Evolutionary conservation across 2,113 vertebrate genomes (phyloP).

Genomic region (Urocolius indicus): DNA sequence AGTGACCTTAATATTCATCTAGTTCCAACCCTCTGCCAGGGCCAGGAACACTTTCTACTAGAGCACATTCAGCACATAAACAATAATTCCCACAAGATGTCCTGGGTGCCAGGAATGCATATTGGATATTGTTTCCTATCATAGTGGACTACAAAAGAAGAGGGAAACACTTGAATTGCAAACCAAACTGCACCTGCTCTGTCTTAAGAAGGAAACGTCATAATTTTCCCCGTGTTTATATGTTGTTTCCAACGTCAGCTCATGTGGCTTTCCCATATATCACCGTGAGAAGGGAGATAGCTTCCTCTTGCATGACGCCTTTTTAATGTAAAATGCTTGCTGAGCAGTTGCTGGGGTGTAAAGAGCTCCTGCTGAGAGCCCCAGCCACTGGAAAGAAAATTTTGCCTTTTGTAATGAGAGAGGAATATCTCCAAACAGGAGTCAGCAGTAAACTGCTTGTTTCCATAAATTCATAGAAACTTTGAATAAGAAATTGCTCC

Average conservation of each 20-base stretch:
- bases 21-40: too few species aligned
- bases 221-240: not conserved
- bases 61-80: not conserved
- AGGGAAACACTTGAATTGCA: not conserved
- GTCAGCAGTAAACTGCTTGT: not conserved
- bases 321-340: not conserved
- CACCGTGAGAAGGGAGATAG: not conserved
- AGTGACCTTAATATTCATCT: too few species aligned
- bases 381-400: not conserved
- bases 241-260: not conserved
- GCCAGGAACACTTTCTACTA: too few species aligned
- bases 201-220: not conserved
- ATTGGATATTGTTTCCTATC: rapidly evolving
- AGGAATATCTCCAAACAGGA: not conserved
- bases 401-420: not conserved
- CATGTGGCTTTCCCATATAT: not conserved
- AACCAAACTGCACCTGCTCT: not conserved
- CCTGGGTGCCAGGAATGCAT: rapidly evolving
- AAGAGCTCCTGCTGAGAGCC: not conserved
- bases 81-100: rapidly evolving
- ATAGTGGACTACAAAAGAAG: rapidly evolving
- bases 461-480: not conserved
- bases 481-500: not conserved
- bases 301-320: not conserved
- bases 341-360: not conserved